A percentile compares a stretch with the other conserved stretches of the same genome.
Evolutionary conservation across 2,113 vertebrate species (phyloP).

Genomic region (Marmota flaviventris): DNA sequence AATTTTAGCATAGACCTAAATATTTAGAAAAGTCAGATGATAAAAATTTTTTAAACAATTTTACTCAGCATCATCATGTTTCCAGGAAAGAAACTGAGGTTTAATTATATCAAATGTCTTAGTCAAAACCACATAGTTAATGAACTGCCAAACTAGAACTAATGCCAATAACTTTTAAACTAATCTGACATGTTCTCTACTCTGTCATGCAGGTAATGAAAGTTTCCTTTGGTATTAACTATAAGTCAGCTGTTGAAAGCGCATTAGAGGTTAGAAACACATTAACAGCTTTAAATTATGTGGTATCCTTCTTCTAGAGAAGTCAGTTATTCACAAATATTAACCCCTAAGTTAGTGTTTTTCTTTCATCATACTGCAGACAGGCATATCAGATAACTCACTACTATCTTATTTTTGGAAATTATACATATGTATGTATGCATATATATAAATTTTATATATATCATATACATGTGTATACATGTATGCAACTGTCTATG

Average conservation of each 20-base stretch:
- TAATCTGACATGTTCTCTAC: conserved; percentile 36
- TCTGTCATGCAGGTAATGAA: neutral
- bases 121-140: neutral
- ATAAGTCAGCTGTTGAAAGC: conserved; percentile 5
- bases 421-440: neutral
- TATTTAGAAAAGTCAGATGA: neutral
- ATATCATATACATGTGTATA: neutral
- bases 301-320: neutral
- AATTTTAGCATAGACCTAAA: neutral
- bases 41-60: neutral
- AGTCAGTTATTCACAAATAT: conserved; percentile 57
- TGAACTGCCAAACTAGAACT: neutral
- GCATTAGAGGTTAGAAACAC: conserved; percentile 15
- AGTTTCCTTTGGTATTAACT: conserved; percentile 44
- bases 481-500: neutral
- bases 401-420: neutral
- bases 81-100: conserved; percentile 25
- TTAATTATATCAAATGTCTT: conserved; percentile 36
- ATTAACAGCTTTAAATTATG: conserved; percentile 49
- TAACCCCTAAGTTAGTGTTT: neutral
- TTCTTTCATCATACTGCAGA: neutral
- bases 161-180: neutral
- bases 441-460: neutral
- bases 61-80: neutral
- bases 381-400: neutral